Percentiles rank a stretch among this genome's conserved stretches.
These are phyloP conservation scores for Callopanchax toddi DNA, from an alignment of 2,113 vertebrate species.

Conservation along the genomic window DNA sequence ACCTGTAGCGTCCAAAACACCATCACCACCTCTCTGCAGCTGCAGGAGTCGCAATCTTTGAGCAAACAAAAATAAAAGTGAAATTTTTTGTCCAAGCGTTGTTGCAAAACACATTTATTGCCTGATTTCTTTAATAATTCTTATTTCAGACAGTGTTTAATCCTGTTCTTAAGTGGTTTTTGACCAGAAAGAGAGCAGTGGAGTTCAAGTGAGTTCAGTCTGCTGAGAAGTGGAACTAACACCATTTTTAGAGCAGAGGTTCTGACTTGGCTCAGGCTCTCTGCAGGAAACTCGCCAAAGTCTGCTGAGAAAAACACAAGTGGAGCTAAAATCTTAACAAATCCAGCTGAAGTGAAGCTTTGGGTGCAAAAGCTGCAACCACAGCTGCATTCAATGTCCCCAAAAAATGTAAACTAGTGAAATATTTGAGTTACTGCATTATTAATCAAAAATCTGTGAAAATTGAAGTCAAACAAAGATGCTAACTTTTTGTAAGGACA, in stretches of 20 bases:
- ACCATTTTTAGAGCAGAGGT: constrained; percentile 49
- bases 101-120: constrained; percentile 3
- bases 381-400: too few relatives aligned
- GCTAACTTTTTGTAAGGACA: too few relatives aligned
- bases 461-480: too few relatives aligned
- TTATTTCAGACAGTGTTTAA: constrained; percentile 39
- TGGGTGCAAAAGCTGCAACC: too few relatives aligned
- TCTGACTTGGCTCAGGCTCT: constrained; percentile 34
- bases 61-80: too few relatives aligned
- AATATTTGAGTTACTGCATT: too few relatives aligned
- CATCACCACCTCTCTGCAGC: too few relatives aligned
- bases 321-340: neutral
- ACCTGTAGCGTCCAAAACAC: too few relatives aligned
- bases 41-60: too few relatives aligned
- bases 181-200: constrained; percentile 26
- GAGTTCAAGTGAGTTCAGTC: constrained; percentile 53
- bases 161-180: constrained; percentile 39
- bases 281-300: constrained; percentile 36
- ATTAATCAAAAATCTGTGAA: too few relatives aligned
- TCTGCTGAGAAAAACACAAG: constrained; percentile 20
- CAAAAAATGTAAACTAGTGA: neutral
- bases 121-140: constrained; percentile 2
- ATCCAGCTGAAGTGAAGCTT: neutral
- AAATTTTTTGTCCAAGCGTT: too few relatives aligned
- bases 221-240: constrained; percentile 71